These are phyloP conservation scores for Lates japonicus DNA, from an alignment of 2,797 vertebrate species.

Conservation along the genomic window DNA sequence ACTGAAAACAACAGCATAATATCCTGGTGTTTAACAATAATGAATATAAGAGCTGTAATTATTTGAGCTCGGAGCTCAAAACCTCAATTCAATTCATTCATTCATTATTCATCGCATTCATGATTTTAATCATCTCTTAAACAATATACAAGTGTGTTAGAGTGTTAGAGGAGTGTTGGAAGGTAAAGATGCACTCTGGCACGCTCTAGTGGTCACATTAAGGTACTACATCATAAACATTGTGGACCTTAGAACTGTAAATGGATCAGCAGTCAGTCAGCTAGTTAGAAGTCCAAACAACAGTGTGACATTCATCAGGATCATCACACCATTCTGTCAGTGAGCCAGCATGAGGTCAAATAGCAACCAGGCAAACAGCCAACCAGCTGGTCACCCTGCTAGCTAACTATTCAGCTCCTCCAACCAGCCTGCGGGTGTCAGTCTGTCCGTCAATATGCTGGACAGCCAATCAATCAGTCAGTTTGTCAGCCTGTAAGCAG, in stretches of 20 bases:
- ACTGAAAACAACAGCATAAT: background rate
- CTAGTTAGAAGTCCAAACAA: slow-evolving; percentile 7
- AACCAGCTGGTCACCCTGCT: background rate
- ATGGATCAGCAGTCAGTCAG: background rate
- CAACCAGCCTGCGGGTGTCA: background rate
- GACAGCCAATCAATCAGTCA: slow-evolving; percentile 40
- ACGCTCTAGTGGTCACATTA: slow-evolving; percentile 44
- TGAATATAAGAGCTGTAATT: background rate
- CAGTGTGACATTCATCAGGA: slow-evolving; percentile 40
- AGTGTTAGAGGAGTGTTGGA: background rate
- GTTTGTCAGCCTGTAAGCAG: slow-evolving; percentile 36
- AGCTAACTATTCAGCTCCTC: slow-evolving; percentile 2
- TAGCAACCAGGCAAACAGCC: slow-evolving; percentile 6
- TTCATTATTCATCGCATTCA: background rate
- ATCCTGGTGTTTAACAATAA: background rate
- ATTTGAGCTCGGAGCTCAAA: background rate
- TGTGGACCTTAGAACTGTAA: background rate
- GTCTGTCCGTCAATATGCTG: slow-evolving; percentile 18
- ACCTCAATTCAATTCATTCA: background rate
- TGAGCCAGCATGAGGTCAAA: slow-evolving; percentile 15
- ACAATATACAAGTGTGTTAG: no score
- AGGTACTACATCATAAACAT: no score
- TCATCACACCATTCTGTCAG: slow-evolving; percentile 26
- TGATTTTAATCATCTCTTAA: no score
- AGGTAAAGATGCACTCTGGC: slow-evolving; percentile 9